Evolutionary conservation across 2,888 invertebrate genomes (phyloP), one percentile per base, ranked within the genome.

Genomic region (Mactromeris polynyma): DNA sequence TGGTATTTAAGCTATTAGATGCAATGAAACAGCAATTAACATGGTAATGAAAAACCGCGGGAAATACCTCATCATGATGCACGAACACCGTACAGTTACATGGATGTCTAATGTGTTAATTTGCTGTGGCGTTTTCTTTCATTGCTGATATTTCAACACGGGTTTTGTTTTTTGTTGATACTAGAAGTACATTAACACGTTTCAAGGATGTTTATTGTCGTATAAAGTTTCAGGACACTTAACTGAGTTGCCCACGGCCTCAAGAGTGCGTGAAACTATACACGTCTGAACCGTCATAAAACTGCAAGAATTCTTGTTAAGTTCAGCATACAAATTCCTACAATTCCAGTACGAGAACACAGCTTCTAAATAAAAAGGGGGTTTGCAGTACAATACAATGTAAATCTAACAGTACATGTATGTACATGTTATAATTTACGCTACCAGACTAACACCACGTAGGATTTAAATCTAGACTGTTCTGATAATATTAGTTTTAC

Each of bases 21-120:
- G 58, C 58, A 64, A 64, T 64, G 58, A 64, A 64, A 64, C n/a
- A 26, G 58, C 58, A 64, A 64, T 64, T 26, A 64, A 64, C 58
- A 11, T n/a, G 26, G 26, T 26, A 64, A 64, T 64, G 58, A 64
- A 64, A 64, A 64, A 26, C 58, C 58, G 26, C 58, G 26, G 58
- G 58, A 64, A 64, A 26, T 26, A 26, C n/a, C 26, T 21, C 58
- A 9, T 64, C 58, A 64, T 3, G 58, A 11, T 64, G 26, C 26
- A 26, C n/a, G 21, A 26, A 64, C n/a, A 26, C 4, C 58, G 26
- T 64, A 2, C 26, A 26, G 26, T 64, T 9, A 64, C 58, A n/a
- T n/a, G 26, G 26, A n/a, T 1, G 26, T 64, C 4, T 26, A 9
- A 64, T 26, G 58, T 64, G 58, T 64, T 64, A 26, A 64, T 54